Percentiles rank a stretch among this genome's conserved stretches.
phyloP scores from a whole-genome alignment of 2,113 vertebrate genomes.

The Bubo blakistoni region DNA sequence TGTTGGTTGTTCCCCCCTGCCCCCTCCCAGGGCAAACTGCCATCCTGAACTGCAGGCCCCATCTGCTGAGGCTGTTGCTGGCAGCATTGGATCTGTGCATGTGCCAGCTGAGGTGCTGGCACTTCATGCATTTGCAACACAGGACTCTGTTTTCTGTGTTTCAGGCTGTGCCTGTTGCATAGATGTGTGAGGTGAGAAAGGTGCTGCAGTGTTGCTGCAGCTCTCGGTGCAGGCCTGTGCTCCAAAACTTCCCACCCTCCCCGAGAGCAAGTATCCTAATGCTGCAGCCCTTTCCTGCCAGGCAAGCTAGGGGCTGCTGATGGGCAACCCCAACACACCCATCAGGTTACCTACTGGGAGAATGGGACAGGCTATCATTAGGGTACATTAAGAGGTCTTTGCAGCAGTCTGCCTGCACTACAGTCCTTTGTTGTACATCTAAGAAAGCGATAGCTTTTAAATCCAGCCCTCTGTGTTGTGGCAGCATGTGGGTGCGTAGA shows the following conservation, averaged over 20 bases:
- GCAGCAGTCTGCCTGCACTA: not conserved
- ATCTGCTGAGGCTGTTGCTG: not conserved
- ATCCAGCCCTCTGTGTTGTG: not conserved
- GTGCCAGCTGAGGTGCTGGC: not conserved
- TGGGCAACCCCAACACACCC: not conserved
- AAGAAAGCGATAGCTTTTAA: not conserved
- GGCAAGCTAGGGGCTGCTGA: not conserved
- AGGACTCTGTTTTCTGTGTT: not conserved
- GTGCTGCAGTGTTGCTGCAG: not conserved
- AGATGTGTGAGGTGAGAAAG: not conserved
- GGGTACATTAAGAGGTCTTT: not conserved
- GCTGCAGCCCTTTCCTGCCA: not conserved
- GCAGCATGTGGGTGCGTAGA: not conserved
- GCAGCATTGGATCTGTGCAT: fast-evolving
- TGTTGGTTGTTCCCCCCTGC: no score
- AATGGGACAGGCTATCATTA: not conserved
- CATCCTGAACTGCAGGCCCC: not conserved
- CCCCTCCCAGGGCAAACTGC: not conserved
- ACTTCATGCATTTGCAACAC: fast-evolving
- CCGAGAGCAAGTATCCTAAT: fast-evolving
- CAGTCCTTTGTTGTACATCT: not conserved
- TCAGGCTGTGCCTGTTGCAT: not conserved
- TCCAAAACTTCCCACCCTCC: not conserved
- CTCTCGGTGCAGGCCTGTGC: fast-evolving
- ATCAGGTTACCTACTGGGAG: not conserved